phyloP scores from a whole-genome alignment of 2,797 vertebrate genomes.

The Distichodus sexfasciatus region DNA sequence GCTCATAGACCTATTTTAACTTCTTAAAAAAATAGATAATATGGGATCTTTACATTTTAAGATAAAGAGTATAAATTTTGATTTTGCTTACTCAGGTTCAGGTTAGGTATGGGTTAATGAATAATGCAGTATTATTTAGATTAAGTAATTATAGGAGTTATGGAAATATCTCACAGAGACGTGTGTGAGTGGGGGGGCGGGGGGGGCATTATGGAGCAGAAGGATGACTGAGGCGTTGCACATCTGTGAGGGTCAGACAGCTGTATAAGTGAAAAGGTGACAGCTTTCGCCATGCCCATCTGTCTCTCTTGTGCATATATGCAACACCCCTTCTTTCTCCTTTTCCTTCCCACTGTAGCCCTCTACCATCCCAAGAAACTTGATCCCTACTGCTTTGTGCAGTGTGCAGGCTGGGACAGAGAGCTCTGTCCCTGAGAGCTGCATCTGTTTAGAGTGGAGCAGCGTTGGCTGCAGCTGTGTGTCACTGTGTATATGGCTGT shows the following conservation, averaged over 20 bases:
- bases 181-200: not conserved
- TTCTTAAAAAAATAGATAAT: too few species aligned
- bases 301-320: conserved; percentile 43
- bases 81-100: too few species aligned
- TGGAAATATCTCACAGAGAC: too few species aligned
- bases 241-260: conserved; percentile 55
- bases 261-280: conserved; percentile 52
- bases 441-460: conserved; percentile 62
- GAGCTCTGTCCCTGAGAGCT: conserved; percentile 53
- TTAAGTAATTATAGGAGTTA: too few species aligned
- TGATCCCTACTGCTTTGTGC: conserved; percentile 47
- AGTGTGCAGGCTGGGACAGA: conserved; percentile 51
- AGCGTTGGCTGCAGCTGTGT: conserved; percentile 12
- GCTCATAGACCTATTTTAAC: too few species aligned
- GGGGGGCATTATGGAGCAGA: not conserved
- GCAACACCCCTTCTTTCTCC: conserved; percentile 27
- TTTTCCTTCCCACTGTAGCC: conserved; percentile 7
- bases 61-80: too few species aligned
- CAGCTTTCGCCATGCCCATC: conserved; percentile 60
- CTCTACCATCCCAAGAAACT: conserved; percentile 38
- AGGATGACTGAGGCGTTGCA: not conserved
- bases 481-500: conserved; percentile 41
- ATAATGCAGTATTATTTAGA: too few species aligned
- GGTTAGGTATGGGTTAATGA: too few species aligned
- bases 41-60: too few species aligned